These are phyloP conservation scores for Parauchenoglanis ngamensis DNA, from an alignment of 2,797 vertebrate genomes.

Conservation along the genomic window DNA sequence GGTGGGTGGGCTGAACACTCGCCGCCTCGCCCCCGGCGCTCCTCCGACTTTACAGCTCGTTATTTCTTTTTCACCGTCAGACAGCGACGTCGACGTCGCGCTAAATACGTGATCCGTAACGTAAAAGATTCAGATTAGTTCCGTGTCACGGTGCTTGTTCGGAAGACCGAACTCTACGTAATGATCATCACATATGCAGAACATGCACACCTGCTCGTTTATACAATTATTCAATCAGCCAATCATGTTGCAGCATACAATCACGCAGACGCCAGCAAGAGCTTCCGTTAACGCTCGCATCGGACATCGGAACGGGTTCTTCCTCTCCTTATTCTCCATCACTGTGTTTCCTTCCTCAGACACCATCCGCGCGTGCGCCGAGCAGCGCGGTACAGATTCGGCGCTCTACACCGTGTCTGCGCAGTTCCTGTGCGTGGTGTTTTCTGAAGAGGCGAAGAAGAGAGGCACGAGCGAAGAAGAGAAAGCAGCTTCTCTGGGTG, in stretches of 20 bases:
- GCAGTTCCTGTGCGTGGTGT: constrained; percentile 82
- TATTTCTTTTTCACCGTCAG: background rate
- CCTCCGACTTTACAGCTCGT: constrained; percentile 9
- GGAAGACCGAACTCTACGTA: background rate
- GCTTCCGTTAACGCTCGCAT: no score
- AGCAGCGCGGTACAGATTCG: constrained; percentile 63
- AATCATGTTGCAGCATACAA: no score
- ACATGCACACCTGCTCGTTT: no score
- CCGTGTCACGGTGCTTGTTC: background rate
- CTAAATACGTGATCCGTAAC: background rate
- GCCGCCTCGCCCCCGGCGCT: constrained; percentile 40
- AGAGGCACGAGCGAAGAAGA: constrained; percentile 53
- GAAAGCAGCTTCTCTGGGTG: constrained; percentile 60
- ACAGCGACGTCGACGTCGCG: background rate
- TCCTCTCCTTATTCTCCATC: background rate
- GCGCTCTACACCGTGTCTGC: constrained; percentile 76
- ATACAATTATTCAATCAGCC: no score
- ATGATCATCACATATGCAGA: background rate
- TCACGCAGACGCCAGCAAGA: no score
- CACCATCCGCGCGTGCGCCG: constrained; percentile 78
- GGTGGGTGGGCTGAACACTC: constrained; percentile 49
- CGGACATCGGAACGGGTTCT: background rate
- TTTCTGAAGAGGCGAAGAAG: constrained; percentile 82
- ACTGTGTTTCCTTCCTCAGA: constrained; percentile 66
- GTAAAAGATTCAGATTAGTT: background rate